A percentile compares a stretch with the other conserved stretches of the same genome.
phyloP scores from a whole-genome alignment of 2,888 invertebrate genomes.

The Scotopteryx bipunctaria region DNA sequence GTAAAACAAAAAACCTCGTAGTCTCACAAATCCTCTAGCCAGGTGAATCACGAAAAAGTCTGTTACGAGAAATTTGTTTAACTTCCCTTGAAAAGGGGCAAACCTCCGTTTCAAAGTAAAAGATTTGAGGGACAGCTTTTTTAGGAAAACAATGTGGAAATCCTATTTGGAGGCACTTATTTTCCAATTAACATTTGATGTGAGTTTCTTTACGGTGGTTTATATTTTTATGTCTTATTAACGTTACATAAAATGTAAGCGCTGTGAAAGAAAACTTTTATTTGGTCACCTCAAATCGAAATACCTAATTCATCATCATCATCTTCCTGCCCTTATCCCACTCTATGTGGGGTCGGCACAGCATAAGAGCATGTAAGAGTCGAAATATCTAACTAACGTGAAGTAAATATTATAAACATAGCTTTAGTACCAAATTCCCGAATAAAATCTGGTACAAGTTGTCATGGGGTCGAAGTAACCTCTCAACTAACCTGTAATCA shows the following conservation, averaged over 20 bases:
- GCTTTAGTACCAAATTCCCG: constrained; percentile 8
- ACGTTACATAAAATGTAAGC: constrained; percentile 9
- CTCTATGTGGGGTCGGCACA: too few relatives aligned
- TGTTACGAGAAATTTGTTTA: constrained; percentile 78
- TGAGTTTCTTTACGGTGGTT: constrained; percentile 35
- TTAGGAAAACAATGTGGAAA: constrained; percentile 57
- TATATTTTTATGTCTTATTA: constrained; percentile 22
- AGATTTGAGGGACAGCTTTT: constrained; percentile 66
- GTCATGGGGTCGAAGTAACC: constrained; percentile 40
- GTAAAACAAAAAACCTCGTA: constrained; percentile 69
- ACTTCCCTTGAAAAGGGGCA: constrained; percentile 72
- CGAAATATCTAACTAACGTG: too few relatives aligned
- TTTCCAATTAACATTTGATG: constrained; percentile 65
- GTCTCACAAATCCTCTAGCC: constrained; percentile 71
- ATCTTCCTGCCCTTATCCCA: too few relatives aligned
- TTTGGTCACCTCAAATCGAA: neutral
- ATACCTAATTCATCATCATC: too few relatives aligned
- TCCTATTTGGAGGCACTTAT: constrained; percentile 65
- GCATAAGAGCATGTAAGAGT: too few relatives aligned
- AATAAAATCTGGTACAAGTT: constrained; percentile 35
- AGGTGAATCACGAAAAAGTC: constrained; percentile 72
- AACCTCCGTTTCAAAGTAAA: constrained; percentile 63
- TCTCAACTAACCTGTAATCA: constrained; percentile 46
- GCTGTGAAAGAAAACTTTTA: neutral
- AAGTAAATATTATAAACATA: too few relatives aligned